phyloP scores from a whole-genome alignment of 2,113 vertebrate genomes.

The Halcyon malimbica region DNA sequence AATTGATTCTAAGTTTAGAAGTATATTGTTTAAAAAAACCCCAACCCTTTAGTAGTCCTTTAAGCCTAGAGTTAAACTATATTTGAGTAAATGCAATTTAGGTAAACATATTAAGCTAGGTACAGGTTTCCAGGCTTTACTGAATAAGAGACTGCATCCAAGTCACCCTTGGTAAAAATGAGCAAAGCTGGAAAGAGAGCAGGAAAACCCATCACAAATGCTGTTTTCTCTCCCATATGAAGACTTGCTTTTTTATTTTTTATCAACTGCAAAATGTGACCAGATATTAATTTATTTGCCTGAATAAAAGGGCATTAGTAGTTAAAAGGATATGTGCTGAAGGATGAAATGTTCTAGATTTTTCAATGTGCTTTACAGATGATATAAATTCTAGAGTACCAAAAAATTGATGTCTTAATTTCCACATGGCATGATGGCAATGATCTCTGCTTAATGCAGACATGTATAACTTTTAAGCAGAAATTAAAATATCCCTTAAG shows the following conservation, averaged over 20 bases:
- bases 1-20: slow-evolving; percentile 9
- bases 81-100: background rate
- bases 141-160: background rate
- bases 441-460: background rate
- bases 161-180: background rate
- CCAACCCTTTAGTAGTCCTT: background rate
- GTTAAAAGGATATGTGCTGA: background rate
- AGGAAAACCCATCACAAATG: background rate
- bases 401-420: background rate
- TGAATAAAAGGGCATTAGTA: background rate
- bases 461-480: background rate
- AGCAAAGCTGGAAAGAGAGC: background rate
- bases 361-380: background rate
- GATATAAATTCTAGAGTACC: background rate
- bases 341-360: background rate
- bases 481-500: background rate
- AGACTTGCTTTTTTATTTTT: background rate
- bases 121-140: background rate
- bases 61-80: background rate
- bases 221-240: background rate
- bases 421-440: background rate
- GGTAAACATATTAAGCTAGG: background rate
- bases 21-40: background rate
- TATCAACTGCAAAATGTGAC: background rate
- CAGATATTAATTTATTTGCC: background rate